Conservation (phyloP, 1,140 invertebrate species). For the Brachionus rotundiformis region DNA sequence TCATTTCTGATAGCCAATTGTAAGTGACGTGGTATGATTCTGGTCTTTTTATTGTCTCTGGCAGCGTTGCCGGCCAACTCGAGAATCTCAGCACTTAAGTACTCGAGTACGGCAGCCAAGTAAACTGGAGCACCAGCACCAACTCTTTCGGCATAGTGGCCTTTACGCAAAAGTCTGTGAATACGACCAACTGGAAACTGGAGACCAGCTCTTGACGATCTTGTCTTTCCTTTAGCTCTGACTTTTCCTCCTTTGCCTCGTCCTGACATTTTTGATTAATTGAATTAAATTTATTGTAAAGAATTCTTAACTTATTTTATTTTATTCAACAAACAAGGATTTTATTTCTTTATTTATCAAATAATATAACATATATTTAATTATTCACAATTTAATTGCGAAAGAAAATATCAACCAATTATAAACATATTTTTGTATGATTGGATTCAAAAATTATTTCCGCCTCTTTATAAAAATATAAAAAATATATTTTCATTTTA, state of each 20-base stretch:
- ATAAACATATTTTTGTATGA: too few species aligned
- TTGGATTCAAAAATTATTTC: too few species aligned
- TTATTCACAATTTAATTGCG: too few species aligned
- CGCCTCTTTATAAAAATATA: too few species aligned
- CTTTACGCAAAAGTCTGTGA: slow-evolving; percentile 68
- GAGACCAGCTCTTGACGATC: slow-evolving; percentile 71
- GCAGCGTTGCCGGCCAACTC: slow-evolving; percentile 76
- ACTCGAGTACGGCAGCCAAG: not conserved
- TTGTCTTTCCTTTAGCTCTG: slow-evolving; percentile 68
- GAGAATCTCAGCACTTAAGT: not conserved
- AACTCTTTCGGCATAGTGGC: slow-evolving; percentile 69
- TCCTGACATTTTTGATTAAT: slow-evolving; percentile 57
- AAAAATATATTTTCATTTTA: not conserved
- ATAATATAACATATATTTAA: too few species aligned
- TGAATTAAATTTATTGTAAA: too few species aligned
- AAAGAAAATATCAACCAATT: too few species aligned
- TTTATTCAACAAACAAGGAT: not conserved
- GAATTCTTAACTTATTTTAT: too few species aligned
- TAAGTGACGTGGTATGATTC: slow-evolving; percentile 60
- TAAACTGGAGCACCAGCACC: not conserved
- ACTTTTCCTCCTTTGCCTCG: slow-evolving; percentile 67
- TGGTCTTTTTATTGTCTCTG: slow-evolving; percentile 66
- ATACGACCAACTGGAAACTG: slow-evolving; percentile 72
- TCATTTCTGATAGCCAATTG: slow-evolving; percentile 63
- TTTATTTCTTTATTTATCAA: too few species aligned